phyloP scores from a whole-genome alignment of 2,797 vertebrate species.

The Sebastolobus alascanus region DNA sequence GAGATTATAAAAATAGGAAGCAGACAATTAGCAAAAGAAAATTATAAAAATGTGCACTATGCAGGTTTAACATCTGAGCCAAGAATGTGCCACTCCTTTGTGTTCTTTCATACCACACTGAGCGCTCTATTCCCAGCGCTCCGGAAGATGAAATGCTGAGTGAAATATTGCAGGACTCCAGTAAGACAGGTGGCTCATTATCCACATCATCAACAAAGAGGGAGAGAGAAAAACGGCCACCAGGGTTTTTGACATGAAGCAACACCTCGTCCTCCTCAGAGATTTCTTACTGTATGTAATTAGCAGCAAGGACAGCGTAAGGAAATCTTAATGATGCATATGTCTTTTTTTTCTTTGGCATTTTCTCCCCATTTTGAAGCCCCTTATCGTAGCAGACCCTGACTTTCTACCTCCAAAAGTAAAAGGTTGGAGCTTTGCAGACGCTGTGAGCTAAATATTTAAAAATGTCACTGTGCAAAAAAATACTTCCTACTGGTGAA shows the following conservation, averaged over 20 bases:
- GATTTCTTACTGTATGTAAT: constrained; percentile 70
- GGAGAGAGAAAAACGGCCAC: constrained; percentile 54
- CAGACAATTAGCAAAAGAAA: constrained; percentile 34
- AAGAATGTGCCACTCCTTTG: constrained; percentile 44
- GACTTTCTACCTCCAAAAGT: constrained; percentile 14
- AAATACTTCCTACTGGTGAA: background rate
- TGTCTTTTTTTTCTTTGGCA: constrained; percentile 28
- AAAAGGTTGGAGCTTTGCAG: constrained; percentile 33
- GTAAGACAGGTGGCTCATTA: constrained; percentile 84
- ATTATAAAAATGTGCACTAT: constrained; percentile 14
- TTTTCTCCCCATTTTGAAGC: constrained; percentile 24
- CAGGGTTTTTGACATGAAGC: constrained; percentile 59
- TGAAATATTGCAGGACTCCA: constrained; percentile 64
- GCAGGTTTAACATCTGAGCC: constrained; percentile 37
- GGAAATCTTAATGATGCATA: constrained; percentile 71
- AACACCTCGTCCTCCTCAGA: constrained; percentile 65
- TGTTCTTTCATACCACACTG: constrained; percentile 40
- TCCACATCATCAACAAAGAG: constrained; percentile 72
- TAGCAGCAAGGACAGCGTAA: constrained; percentile 55
- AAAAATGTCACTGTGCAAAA: constrained; percentile 39
- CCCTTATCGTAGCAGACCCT: constrained; percentile 3
- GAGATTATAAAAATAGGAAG: constrained; percentile 26
- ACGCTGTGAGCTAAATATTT: constrained; percentile 1
- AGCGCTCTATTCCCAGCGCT: constrained; percentile 56
- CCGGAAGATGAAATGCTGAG: constrained; percentile 61